Conservation (phyloP, 2,797 vertebrate species). For the Ficedula albicollis region DNA sequence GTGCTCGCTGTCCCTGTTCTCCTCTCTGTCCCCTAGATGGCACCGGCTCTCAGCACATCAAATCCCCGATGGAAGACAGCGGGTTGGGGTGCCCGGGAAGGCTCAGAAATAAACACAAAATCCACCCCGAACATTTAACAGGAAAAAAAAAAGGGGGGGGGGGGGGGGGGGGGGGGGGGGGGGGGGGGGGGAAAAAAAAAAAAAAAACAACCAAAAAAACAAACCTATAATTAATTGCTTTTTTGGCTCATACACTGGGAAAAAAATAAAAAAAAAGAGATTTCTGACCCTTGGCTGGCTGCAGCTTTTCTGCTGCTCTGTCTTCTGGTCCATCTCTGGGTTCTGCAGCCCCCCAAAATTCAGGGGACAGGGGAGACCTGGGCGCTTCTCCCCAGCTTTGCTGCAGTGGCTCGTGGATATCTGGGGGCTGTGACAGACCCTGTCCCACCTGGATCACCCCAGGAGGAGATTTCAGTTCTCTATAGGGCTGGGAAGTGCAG, state of each 20-base stretch:
- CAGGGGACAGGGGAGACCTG: fast-evolving
- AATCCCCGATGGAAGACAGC: neutral
- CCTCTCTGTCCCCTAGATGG: conserved; percentile 54
- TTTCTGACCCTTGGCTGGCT: neutral
- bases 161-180: too few species aligned
- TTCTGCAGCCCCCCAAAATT: neutral
- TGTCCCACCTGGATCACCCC: neutral
- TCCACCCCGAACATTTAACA: neutral
- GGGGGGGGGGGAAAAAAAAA: too few species aligned
- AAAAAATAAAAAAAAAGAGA: neutral
- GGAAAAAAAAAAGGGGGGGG: too few species aligned
- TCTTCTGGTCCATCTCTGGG: neutral
- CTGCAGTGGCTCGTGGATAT: neutral
- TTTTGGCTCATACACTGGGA: neutral
- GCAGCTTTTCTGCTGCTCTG: neutral
- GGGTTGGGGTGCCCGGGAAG: neutral
- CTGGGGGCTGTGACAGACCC: neutral
- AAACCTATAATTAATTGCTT: neutral
- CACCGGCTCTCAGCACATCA: conserved; percentile 45
- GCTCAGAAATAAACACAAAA: neutral
- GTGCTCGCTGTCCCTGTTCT: neutral
- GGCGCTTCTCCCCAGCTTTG: neutral
- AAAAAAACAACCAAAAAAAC: too few species aligned
- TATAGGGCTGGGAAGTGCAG: fast-evolving
- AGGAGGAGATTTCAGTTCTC: neutral